Percentiles rank a stretch among this genome's conserved stretches.
These are phyloP conservation scores for Lutjanus erythropterus DNA, from an alignment of 2,113 vertebrate species.

Conservation along the genomic window DNA sequence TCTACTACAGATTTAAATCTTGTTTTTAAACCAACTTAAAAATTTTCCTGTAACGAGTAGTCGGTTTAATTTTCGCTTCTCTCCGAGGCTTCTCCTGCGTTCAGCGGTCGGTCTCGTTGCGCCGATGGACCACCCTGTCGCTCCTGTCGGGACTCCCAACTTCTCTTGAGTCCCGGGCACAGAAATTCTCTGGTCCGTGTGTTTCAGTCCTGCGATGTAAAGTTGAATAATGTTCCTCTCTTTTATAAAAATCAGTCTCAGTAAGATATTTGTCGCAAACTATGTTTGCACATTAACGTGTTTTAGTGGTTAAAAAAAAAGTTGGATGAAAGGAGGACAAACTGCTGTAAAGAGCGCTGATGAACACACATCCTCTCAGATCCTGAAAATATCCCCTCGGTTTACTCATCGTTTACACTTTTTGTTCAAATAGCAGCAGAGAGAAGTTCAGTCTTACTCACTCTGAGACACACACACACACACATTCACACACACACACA, in stretches of 20 bases:
- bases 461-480: background rate
- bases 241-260: constrained; percentile 18
- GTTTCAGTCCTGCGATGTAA: background rate
- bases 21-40: background rate
- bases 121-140: constrained; percentile 45
- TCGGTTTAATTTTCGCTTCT: background rate
- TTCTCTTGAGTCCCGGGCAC: constrained; percentile 32
- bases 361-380: constrained; percentile 1
- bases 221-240: background rate
- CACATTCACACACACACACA: constrained; percentile 8
- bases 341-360: constrained; percentile 10
- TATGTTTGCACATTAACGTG: background rate
- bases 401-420: constrained; percentile 10
- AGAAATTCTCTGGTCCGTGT: background rate
- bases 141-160: constrained; percentile 42
- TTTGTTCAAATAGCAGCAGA: background rate
- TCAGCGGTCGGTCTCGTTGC: constrained; percentile 31
- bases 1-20: background rate
- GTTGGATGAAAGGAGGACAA: constrained; percentile 13
- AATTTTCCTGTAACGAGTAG: background rate
- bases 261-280: background rate
- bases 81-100: constrained; percentile 3
- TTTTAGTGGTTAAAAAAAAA: background rate
- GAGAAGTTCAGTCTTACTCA: constrained; percentile 4
- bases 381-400: background rate